Conservation (phyloP, 2,888 invertebrate species). For the Hecatera dysodea region DNA sequence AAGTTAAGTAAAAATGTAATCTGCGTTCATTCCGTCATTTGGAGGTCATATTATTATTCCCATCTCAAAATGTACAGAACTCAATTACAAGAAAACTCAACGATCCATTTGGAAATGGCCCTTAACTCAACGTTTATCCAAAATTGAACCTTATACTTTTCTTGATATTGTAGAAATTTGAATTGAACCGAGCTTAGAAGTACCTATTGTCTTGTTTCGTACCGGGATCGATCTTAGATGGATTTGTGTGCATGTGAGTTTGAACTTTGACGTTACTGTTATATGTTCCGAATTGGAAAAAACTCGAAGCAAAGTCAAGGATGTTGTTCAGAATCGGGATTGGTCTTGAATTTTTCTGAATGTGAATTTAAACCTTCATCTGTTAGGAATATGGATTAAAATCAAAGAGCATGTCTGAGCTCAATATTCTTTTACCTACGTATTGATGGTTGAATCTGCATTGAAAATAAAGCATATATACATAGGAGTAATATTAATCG, state of each 20-base stretch:
- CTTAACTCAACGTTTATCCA: not conserved
- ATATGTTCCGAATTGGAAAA: slow-evolving; percentile 22
- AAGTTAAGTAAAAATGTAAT: slow-evolving; percentile 26
- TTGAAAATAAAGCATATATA: not conserved
- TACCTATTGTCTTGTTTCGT: slow-evolving; percentile 15
- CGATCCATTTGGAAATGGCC: slow-evolving; percentile 12
- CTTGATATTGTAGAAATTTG: rapidly evolving
- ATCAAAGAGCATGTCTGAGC: not conserved
- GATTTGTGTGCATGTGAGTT: slow-evolving; percentile 9
- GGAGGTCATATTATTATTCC: slow-evolving; percentile 41
- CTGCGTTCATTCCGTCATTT: slow-evolving; percentile 7
- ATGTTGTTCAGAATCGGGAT: slow-evolving; percentile 14
- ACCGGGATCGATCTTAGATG: not conserved
- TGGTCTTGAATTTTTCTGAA: not conserved
- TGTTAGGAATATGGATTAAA: not conserved
- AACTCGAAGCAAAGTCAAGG: not conserved
- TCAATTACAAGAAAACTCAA: slow-evolving; percentile 45
- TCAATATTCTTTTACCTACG: slow-evolving; percentile 25
- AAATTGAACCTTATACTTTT: slow-evolving; percentile 12
- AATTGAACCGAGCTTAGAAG: not conserved
- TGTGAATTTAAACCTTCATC: slow-evolving; percentile 1
- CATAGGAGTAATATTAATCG: not conserved
- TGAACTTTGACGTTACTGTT: not conserved
- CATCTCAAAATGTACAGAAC: slow-evolving; percentile 41
- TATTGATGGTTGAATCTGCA: slow-evolving; percentile 11